These are phyloP conservation scores for Apantesis nais DNA, from an alignment of 2,888 invertebrate species.

Conservation along the genomic window DNA sequence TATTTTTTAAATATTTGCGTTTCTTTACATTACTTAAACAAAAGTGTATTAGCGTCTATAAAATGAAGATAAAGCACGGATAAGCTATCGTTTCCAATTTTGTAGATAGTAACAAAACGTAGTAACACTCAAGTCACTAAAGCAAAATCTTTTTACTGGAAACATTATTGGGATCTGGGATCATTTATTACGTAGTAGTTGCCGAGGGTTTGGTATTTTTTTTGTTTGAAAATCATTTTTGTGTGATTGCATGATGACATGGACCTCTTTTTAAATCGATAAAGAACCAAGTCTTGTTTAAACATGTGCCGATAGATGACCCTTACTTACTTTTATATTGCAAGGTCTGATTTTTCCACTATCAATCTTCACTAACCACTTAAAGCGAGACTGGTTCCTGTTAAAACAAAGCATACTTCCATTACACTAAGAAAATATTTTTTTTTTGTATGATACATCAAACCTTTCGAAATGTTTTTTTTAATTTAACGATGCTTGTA, in stretches of 20 bases:
- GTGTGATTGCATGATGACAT: not conserved
- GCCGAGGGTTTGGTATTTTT: too few species aligned
- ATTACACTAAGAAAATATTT: not conserved
- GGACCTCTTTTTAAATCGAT: not conserved
- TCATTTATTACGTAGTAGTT: not conserved
- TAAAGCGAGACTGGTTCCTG: not conserved
- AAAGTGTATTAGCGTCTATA: too few species aligned
- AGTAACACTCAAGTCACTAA: not conserved
- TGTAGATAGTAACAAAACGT: too few species aligned
- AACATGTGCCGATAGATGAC: not conserved
- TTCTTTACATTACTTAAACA: too few species aligned
- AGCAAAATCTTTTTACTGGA: not conserved
- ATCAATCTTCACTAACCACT: not conserved
- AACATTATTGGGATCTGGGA: not conserved
- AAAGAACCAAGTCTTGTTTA: not conserved
- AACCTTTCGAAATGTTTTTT: conserved; percentile 30
- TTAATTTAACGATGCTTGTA: conserved; percentile 23
- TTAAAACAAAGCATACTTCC: not conserved
- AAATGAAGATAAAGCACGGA: too few species aligned
- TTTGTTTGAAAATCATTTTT: too few species aligned
- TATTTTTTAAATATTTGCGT: too few species aligned
- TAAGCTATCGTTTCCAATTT: too few species aligned
- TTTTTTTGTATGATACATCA: not conserved
- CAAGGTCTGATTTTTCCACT: not conserved
- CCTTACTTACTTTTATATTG: too few species aligned